Percentiles rank a stretch among this genome's conserved stretches.
Conservation (phyloP, 2,797 vertebrate species). For the Poeciliopsis paucimaculata region DNA sequence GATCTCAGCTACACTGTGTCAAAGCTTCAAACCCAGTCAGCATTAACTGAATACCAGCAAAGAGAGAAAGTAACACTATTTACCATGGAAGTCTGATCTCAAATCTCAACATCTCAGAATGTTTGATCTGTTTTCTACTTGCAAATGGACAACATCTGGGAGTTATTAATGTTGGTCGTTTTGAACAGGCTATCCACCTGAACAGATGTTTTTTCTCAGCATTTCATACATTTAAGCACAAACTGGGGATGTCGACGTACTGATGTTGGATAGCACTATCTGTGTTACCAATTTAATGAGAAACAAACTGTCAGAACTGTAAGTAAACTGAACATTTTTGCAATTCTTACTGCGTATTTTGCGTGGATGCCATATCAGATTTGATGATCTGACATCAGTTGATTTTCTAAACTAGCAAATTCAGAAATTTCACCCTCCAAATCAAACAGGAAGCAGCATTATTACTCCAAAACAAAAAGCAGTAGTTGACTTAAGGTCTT, state of each 20-base stretch:
- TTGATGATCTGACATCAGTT: not conserved
- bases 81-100: not conserved
- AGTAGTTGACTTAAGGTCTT: not conserved
- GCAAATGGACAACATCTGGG: not conserved
- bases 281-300: not conserved
- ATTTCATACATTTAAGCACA: not conserved
- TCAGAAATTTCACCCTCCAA: not conserved
- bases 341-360: not conserved
- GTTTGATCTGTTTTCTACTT: not conserved
- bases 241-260: not conserved
- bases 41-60: too few species aligned
- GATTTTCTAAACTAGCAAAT: not conserved
- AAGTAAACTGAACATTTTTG: not conserved
- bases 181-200: not conserved
- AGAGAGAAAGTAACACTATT: not conserved
- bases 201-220: not conserved
- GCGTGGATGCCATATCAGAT: not conserved
- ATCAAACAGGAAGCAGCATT: not conserved
- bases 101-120: too few species aligned
- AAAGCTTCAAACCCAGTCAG: not conserved
- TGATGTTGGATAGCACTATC: not conserved
- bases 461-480: not conserved
- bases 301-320: not conserved
- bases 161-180: not conserved
- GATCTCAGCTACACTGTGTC: not conserved